Percentiles rank a stretch among this genome's conserved stretches.
These are phyloP conservation scores for Terrapene triunguis DNA, from an alignment of 2,113 vertebrate genomes.

Conservation along the genomic window DNA sequence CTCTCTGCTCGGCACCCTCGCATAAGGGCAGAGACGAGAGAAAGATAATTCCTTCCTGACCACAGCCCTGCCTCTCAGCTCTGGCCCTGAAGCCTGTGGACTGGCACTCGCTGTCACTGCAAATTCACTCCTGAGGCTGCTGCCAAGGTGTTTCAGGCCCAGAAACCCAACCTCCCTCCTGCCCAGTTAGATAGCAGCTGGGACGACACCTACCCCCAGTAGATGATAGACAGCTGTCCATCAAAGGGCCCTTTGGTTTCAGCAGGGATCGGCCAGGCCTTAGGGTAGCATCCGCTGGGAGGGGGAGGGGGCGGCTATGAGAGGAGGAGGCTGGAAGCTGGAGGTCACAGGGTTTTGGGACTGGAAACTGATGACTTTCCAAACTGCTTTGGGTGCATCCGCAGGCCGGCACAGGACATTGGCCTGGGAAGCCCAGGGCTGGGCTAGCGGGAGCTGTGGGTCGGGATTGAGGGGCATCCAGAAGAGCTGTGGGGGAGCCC, in stretches of 20 bases:
- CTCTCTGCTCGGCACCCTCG: neutral
- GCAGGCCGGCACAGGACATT: neutral
- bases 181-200: neutral
- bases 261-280: neutral
- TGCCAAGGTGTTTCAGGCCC: too few relatives aligned
- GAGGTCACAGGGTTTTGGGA: neutral
- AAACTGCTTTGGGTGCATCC: neutral
- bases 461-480: neutral
- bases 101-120: neutral
- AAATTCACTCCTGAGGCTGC: neutral
- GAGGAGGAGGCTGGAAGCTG: neutral
- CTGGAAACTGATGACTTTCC: neutral
- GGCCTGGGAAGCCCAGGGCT: neutral
- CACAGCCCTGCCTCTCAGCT: neutral
- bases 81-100: rapidly evolving
- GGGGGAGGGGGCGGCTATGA: too few relatives aligned
- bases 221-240: neutral
- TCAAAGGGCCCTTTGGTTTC: neutral
- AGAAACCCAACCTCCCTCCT: neutral
- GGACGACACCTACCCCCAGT: neutral
- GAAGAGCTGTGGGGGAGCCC: neutral
- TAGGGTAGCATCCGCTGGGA: neutral
- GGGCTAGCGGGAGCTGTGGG: neutral
- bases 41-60: neutral
- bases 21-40: neutral